Percentiles rank a stretch among this genome's conserved stretches.
phyloP scores from a whole-genome alignment of 2,888 invertebrate genomes.

The Linyphia triangularis region DNA sequence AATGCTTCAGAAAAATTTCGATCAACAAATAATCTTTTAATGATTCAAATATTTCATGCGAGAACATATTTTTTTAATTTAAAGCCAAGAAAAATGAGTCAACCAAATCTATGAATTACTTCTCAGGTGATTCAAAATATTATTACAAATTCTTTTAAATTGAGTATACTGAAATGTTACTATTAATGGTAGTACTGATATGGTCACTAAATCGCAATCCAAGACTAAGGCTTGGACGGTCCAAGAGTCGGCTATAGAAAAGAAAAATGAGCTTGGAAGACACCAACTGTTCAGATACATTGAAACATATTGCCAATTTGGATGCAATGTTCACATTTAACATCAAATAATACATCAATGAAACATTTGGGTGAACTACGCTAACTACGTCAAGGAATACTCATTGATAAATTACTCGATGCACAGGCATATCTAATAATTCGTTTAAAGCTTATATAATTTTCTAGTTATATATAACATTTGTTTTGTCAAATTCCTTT shows the following conservation, averaged over 20 bases:
- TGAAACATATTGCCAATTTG: conserved; percentile 29
- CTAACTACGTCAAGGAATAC: conserved; percentile 2
- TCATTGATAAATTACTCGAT: background rate
- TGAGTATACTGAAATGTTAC: too few species aligned
- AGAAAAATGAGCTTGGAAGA: conserved; percentile 63
- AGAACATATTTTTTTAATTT: too few species aligned
- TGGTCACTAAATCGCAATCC: background rate
- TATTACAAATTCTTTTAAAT: too few species aligned
- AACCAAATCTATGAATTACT: too few species aligned
- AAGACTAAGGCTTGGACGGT: conserved; percentile 23
- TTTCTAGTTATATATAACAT: background rate
- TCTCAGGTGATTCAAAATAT: too few species aligned
- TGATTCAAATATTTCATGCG: too few species aligned
- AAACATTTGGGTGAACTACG: conserved; percentile 3
- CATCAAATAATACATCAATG: conserved; percentile 19
- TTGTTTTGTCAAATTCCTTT: background rate
- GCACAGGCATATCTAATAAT: background rate
- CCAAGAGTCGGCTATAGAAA: conserved; percentile 26
- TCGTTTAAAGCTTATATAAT: background rate
- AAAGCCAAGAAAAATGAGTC: too few species aligned
- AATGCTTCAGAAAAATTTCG: too few species aligned
- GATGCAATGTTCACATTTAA: conserved; percentile 15
- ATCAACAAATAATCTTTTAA: too few species aligned
- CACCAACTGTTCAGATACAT: conserved; percentile 23
- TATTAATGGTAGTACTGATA: too few species aligned